phyloP scores from a whole-genome alignment of 2,113 vertebrate species.

The Zosterops japonicus region DNA sequence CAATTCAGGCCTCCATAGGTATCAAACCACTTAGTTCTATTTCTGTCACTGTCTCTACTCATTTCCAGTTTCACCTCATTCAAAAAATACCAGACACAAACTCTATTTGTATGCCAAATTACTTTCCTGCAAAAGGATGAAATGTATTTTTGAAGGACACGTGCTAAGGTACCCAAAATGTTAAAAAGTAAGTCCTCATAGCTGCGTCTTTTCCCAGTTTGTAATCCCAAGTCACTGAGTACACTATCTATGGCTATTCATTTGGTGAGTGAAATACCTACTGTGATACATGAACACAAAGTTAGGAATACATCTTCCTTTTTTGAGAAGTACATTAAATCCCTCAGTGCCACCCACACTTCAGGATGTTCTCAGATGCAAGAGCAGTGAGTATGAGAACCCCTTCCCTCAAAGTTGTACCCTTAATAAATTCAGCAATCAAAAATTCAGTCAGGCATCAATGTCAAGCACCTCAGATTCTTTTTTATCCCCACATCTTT shows the following conservation, averaged over 20 bases:
- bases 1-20: background rate
- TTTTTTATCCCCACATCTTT: background rate
- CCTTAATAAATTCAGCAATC: background rate
- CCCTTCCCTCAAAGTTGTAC: background rate
- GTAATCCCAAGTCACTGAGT: background rate
- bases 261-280: slow-evolving; percentile 4
- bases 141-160: background rate
- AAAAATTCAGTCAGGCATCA: background rate
- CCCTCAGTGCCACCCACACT: background rate
- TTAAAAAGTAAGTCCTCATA: background rate
- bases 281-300: background rate
- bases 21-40: background rate
- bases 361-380: background rate
- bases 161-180: background rate
- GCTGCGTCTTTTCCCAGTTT: background rate
- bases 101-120: background rate
- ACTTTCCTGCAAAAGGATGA: background rate
- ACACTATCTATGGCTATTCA: background rate
- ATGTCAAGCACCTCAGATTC: background rate
- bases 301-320: background rate
- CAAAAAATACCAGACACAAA: background rate
- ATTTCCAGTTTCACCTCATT: background rate
- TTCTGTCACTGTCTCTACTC: background rate
- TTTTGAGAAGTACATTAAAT: background rate
- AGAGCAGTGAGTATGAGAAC: background rate